These are phyloP conservation scores for Oncopodura yosiiana DNA, from an alignment of 1,140 invertebrate genomes.

Conservation along the genomic window DNA sequence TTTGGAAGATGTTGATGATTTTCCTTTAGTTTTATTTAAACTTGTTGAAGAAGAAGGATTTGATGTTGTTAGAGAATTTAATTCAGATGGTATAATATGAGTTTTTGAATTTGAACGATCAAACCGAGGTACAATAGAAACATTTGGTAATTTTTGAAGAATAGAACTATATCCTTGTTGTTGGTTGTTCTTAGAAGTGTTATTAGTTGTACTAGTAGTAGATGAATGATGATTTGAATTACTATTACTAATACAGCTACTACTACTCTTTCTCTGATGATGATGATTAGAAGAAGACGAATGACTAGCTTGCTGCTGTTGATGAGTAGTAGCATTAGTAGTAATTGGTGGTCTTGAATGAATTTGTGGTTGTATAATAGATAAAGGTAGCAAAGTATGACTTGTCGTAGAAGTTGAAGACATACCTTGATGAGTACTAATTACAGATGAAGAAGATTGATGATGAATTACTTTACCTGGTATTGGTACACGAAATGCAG, in stretches of 20 bases:
- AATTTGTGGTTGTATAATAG: conserved; percentile 19
- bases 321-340: not conserved
- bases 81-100: conserved; percentile 6
- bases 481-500: conserved; percentile 30
- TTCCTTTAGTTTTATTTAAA: too few relatives aligned
- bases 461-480: conserved; percentile 10
- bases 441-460: not conserved
- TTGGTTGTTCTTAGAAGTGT: not conserved
- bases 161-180: conserved; percentile 10
- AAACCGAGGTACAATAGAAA: conserved; percentile 34
- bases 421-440: not conserved
- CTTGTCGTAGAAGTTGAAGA: not conserved
- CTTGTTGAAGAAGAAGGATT: too few relatives aligned
- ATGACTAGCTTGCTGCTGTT: conserved; percentile 3
- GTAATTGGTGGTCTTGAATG: not conserved
- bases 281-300: too few relatives aligned
- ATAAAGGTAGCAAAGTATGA: conserved; percentile 1
- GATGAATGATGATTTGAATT: not conserved
- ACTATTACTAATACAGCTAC: not conserved
- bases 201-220: not conserved
- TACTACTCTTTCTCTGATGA: too few relatives aligned
- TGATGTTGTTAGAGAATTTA: not conserved
- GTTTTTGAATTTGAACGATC: conserved; percentile 31
- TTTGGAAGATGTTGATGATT: not conserved
- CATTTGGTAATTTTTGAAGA: conserved; percentile 30